Base-by-base conservation (phyloP, 2,888 invertebrate species). In the Megastigmus dorsalis region DNA sequence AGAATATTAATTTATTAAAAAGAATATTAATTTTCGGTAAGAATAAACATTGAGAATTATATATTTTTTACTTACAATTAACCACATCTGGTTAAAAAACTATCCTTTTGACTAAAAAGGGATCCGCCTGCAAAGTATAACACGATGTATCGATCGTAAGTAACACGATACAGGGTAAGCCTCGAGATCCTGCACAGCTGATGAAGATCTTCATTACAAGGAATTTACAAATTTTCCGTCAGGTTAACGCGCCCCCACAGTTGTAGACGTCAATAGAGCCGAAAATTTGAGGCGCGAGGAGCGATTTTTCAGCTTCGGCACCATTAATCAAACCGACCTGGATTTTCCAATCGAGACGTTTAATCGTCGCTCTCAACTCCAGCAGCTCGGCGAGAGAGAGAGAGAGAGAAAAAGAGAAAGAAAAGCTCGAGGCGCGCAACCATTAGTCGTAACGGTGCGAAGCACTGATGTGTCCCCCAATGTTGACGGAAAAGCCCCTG, bases 401-500 rank as follows among this genome's bases (percentile, higher is more conserved):
- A 28, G 36, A n/a, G n/a, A n/a, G n/a, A 66, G 54, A 63, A 43
- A 23, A 74, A 13, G 41, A 28, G n/a, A n/a, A 66, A 54, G 59
- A 43, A 23, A 74, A 13, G 41, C 18, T 6, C 33, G n/a, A n/a
- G n/a, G 59, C 20, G 77, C 80, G 76, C 77, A 79, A 82, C 81
- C 82, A 83, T 83, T 82, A 83, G 83, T 81, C 80, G 80, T 73
- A 76, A 73, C 67, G 57, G n/a, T 68, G 69, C 62, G 71, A 71
- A 78, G 76, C 78, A 79, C 81, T 80, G 81, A 83, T 82, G 81
- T 82, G 82, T 84, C 81, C 81, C 81, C 81, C 82, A 80, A 83
- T 84, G 85, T 85, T 84, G 85, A 85, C 83, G 86, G 84, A 84
- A 86, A 85, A 85, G 81, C 38, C 26, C 30, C 83, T 83, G 85